Base-by-base conservation (phyloP, 2,888 invertebrate species). In the Petrolisthes cinctipes region DNA sequence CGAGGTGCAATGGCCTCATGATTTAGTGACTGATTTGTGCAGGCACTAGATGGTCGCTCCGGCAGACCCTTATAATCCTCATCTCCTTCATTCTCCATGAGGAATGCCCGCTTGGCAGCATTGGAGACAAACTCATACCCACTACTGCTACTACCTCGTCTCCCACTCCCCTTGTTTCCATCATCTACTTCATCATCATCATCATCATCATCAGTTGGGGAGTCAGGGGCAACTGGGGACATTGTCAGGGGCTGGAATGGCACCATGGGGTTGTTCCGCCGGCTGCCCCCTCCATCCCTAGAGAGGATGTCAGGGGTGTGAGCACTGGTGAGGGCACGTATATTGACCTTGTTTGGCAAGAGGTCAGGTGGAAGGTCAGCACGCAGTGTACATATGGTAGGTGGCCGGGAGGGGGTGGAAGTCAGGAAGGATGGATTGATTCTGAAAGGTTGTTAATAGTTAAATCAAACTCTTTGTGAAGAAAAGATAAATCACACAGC, bases 101-200 rank as follows among this genome's bases (percentile, higher is more conserved):
- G 85, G 56, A 90, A 90, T 23, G 90, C 90, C 61, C 90, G 57
- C 23, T 90, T 90, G 20, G 90, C 90, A 2, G 88, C 83, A 66
- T 89, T 89, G 6, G 81, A 81, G 54, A 90, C 84, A 61, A 78
- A 90, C 1, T 73, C 75, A 76, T 86, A 89, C 7, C 83, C 85
- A 68, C 37, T 51, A 78, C 78, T 78, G 54, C 73, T 53, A 37
- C 73, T 66, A 7, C 17, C 20, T 14, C 80, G 11, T 14, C 75
- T 51, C n/a, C 56, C 83, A 5, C 78, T 20, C 20, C 37, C 78
- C 14, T 53, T 54, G 37, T 51, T 51, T n/a, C 4, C 17, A 11
- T 71, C 73, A 9, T n/a, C 56, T 4, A 54, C 51, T n/a, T 66
- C 68, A 5, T 68, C 76, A 37, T 81, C 84, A 53, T 82, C 82